phyloP scores from a whole-genome alignment of 2,797 vertebrate genomes.

The Lutjanus campechanus region DNA sequence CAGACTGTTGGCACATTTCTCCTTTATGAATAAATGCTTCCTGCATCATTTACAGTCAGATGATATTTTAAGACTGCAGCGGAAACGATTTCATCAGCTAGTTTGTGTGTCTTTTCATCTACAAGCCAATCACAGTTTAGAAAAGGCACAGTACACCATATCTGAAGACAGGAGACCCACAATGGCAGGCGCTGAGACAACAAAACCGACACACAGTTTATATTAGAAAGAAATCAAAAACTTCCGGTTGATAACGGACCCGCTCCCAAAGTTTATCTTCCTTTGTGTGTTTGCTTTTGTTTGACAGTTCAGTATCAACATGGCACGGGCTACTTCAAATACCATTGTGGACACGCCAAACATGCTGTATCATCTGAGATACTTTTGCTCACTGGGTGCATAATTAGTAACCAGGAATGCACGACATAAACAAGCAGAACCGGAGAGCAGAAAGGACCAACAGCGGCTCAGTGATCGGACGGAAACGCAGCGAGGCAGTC shows the following conservation, averaged over 20 bases:
- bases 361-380: constrained; percentile 32
- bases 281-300: constrained; percentile 67
- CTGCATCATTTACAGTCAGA: background rate
- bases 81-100: constrained; percentile 4
- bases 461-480: background rate
- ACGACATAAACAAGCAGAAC: background rate
- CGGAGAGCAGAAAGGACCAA: constrained; percentile 1
- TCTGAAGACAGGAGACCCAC: constrained; percentile 33
- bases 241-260: constrained; percentile 64
- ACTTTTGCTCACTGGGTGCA: constrained; percentile 25
- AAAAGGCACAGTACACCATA: constrained; percentile 22
- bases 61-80: background rate
- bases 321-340: constrained; percentile 37
- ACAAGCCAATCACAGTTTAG: constrained; percentile 9
- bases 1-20: background rate
- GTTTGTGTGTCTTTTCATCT: constrained; percentile 25
- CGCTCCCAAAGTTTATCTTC: constrained; percentile 54
- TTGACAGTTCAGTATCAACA: constrained; percentile 71
- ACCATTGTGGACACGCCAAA: constrained; percentile 42
- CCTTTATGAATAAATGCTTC: constrained; percentile 2
- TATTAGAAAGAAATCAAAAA: constrained; percentile 59
- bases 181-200: constrained; percentile 59
- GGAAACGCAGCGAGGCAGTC: background rate
- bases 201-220: constrained; percentile 58
- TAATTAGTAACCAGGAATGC: constrained; percentile 37